These are phyloP conservation scores for Smittia aterrima DNA, from an alignment of 2,888 invertebrate genomes.

Conservation along the genomic window DNA sequence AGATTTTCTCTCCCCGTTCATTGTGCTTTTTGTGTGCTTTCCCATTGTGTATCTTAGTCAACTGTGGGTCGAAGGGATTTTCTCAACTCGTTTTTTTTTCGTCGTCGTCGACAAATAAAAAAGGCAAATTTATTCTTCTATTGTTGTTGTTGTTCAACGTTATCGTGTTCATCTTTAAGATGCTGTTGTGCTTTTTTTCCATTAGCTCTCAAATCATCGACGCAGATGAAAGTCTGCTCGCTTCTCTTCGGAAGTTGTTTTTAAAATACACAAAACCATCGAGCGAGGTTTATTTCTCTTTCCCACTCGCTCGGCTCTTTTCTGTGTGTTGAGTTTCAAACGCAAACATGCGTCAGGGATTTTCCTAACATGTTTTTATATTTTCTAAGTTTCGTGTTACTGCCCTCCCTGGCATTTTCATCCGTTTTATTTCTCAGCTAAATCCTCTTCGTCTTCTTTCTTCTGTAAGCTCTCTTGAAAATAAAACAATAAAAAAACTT, in stretches of 20 bases:
- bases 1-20: background rate
- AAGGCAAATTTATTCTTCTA: conserved; percentile 34
- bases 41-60: background rate
- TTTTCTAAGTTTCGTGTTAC: background rate
- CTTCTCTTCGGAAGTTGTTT: background rate
- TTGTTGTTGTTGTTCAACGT: conserved; percentile 25
- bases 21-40: background rate
- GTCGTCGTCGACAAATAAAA: conserved; percentile 22
- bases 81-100: background rate
- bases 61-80: conserved; percentile 11
- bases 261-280: no score
- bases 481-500: conserved; percentile 41
- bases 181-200: conserved; percentile 17
- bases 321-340: background rate
- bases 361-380: conserved; percentile 12
- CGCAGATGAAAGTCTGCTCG: background rate
- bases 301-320: background rate
- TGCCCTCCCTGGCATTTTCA: conserved; percentile 2
- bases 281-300: background rate
- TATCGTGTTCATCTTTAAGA: conserved; percentile 34
- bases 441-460: conserved; percentile 14
- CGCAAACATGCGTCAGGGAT: background rate
- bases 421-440: conserved; percentile 6
- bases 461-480: conserved; percentile 12
- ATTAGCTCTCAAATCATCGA: conserved; percentile 4